Evolutionary conservation across 2,888 invertebrate genomes (phyloP), one percentile per base, ranked within the genome.

Genomic region (Spilarctia lutea): DNA sequence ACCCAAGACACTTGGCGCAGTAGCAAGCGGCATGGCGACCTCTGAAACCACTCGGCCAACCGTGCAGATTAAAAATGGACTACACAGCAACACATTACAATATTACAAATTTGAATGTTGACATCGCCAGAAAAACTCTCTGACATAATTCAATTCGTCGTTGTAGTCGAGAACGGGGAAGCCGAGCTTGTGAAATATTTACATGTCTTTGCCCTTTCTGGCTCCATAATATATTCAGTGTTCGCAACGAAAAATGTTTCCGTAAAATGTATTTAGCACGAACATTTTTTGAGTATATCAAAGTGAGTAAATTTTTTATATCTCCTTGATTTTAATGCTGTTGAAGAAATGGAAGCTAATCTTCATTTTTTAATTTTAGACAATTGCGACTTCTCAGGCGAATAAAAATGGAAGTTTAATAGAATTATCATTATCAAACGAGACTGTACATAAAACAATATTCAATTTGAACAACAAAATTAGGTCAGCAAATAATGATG

Each of bases 151-250:
- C 80, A 81, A 83, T 81, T 79, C 82, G 76, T 80, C 74, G 67
- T 52, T 71, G 77, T 77, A 79, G 71, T 75, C 73, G 66, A 75
- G 74, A 85, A 86, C 81, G 84, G 80, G 83, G 85, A 87, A 83
- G 79, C 85, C 87, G 78, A 80, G 85, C 83, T 81, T 87, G 87
- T 90, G 86, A 90, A 91, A 89, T 91, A 91, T 91, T 92, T 88
- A 90, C 90, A 86, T 87, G 88, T 90, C 87, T 90, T 89, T 88
- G 87, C 85, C 84, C 86, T 85, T 86, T 87, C 84, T 85, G 84
- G 75, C 82, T 81, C 79, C 78, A 85, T 90, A 87, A 71, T 63
- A 71, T 71, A 71, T 71, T 71, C 71, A 71, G 71, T 27, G 60
- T 20, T 13, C 85, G 84, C 82, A 85, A 81, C 83, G 85, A 85